Evolutionary conservation across 2,113 vertebrate genomes (phyloP).

Genomic region (Cairina moschata): DNA sequence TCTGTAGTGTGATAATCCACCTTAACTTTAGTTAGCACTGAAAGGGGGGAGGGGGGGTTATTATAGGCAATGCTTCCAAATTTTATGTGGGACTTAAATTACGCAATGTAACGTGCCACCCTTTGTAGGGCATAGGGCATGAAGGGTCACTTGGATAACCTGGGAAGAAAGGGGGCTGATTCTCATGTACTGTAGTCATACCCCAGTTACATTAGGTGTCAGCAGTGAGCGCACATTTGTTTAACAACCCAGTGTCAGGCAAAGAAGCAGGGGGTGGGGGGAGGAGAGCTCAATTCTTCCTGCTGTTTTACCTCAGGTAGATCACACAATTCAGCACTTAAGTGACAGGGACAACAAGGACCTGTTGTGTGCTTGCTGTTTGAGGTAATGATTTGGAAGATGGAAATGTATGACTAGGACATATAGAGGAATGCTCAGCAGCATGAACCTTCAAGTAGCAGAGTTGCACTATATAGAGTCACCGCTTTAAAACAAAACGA

Average conservation of each 20-base stretch:
- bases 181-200: not conserved
- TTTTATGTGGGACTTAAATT: not conserved
- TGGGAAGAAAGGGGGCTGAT: not conserved
- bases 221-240: not conserved
- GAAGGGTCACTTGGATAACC: not conserved
- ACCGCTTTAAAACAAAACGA: not conserved
- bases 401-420: not conserved
- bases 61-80: not conserved
- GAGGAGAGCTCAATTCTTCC: not conserved
- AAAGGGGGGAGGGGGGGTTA: accelerated
- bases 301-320: not conserved
- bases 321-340: not conserved
- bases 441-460: not conserved
- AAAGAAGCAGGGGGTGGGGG: accelerated
- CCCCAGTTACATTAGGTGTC: not conserved
- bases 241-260: not conserved
- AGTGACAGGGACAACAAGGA: not conserved
- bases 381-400: not conserved
- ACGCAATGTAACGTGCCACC: not conserved
- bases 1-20: not conserved
- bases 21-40: not conserved
- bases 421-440: not conserved
- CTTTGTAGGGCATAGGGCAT: not conserved
- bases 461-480: not conserved
- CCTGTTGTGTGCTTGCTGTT: accelerated